Percentiles rank a stretch among this genome's conserved stretches.
Evolutionary conservation across 2,113 vertebrate species (phyloP).

Genomic region (Malurus cyaneus): DNA sequence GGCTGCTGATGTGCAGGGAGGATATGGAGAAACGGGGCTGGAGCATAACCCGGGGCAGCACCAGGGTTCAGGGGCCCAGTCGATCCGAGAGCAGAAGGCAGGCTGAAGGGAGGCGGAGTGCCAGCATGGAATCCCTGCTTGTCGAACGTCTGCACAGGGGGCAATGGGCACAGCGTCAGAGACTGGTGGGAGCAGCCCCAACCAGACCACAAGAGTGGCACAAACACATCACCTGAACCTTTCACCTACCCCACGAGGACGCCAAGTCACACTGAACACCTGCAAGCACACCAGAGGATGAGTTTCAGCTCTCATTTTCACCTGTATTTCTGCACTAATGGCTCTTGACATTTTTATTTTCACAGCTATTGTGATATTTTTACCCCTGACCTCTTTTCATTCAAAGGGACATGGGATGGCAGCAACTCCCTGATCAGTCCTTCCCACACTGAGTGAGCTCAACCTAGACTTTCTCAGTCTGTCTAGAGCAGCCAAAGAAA

Average conservation of each 20-base stretch:
- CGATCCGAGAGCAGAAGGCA: conserved; percentile 91
- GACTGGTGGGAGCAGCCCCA: background rate
- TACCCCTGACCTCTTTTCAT: background rate
- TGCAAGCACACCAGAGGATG: background rate
- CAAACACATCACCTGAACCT: background rate
- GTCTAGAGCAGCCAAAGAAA: background rate
- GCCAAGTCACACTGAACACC: background rate
- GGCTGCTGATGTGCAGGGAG: conserved; percentile 94
- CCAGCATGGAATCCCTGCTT: conserved; percentile 97
- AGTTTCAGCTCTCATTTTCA: background rate
- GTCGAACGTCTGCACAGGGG: conserved; percentile 83
- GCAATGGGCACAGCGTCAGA: background rate
- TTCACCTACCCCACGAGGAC: background rate
- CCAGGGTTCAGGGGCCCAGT: conserved; percentile 88
- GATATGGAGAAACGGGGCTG: conserved; percentile 90
- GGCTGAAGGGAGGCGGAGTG: conserved; percentile 90
- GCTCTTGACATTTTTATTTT: background rate
- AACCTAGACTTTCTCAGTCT: background rate
- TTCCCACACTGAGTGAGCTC: background rate
- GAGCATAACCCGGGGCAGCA: conserved; percentile 87
- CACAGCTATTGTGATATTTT: background rate
- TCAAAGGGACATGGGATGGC: background rate
- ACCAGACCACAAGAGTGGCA: background rate
- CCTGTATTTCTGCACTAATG: background rate
- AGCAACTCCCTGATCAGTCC: background rate